Evolutionary conservation across 2,113 vertebrate genomes (phyloP).

Genomic region (Spea multiplicata): DNA sequence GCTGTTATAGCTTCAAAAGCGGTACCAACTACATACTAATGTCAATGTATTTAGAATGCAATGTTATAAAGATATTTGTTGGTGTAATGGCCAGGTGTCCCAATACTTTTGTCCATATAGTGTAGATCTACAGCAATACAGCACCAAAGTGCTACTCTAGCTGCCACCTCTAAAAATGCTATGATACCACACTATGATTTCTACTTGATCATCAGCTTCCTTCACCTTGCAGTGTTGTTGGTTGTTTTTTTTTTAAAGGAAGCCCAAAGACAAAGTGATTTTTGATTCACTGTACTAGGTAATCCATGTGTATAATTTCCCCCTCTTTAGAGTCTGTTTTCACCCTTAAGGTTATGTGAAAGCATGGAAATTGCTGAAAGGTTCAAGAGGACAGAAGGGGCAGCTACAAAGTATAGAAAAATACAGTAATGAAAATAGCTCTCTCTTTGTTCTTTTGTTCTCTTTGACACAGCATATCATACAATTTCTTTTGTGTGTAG

Average conservation of each 20-base stretch:
- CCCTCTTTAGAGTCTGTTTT: slow-evolving; percentile 12
- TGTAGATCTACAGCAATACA: neutral
- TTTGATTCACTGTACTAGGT: slow-evolving; percentile 13
- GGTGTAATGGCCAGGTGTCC: too few species aligned
- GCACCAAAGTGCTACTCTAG: neutral
- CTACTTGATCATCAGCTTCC: slow-evolving; percentile 16
- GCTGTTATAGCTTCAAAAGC: too few species aligned
- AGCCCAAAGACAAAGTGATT: slow-evolving; percentile 8
- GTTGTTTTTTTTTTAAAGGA: slow-evolving; percentile 4
- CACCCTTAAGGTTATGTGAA: neutral
- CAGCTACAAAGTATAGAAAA: slow-evolving; percentile 28
- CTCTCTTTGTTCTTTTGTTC: neutral
- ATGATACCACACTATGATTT: slow-evolving; percentile 17
- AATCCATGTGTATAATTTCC: slow-evolving; percentile 21
- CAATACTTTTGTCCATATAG: too few species aligned
- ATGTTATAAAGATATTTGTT: too few species aligned
- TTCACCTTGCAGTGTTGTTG: neutral
- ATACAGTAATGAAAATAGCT: slow-evolving; percentile 6
- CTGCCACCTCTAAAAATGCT: neutral
- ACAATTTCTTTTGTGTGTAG: neutral
- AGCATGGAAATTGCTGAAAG: neutral
- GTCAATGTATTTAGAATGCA: too few species aligned
- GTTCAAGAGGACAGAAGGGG: slow-evolving; percentile 20
- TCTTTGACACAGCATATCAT: neutral
- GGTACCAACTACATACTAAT: too few species aligned